Base-by-base conservation (phyloP, 2,113 vertebrate species). In the Tichodroma muraria region DNA sequence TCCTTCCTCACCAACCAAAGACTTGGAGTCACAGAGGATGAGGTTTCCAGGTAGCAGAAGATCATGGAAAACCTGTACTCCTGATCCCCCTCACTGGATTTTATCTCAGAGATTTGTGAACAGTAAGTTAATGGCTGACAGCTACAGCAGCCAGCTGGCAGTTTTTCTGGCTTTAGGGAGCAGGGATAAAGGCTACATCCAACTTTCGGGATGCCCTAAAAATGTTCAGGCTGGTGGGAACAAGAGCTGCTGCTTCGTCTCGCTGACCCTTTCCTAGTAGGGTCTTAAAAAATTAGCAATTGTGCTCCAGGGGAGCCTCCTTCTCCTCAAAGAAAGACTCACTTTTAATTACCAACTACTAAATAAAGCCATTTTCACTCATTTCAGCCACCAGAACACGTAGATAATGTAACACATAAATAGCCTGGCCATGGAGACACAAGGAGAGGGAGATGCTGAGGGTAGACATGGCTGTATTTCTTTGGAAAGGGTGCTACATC, bases 21-120 rank as follows among this genome's bases (percentile, higher is more conserved):
- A 8, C 42, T 25, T 63, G 37, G 38, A n/a, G 25, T 66, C 0
- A 0, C 40, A 40, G 22, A 6, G 44, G 17, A 25, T 3, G 13
- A 8, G 8, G 37, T 61, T 50, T 84, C 15, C 53, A 56, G 25
- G 21, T 25, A 19, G 60, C 65, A 77, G 49, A 45, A 15, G 11
- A 40, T 28, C 3, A 5, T 25, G 28, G 37, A 33, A 65, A 66
- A 7, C 33, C 44, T 85, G 24, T n/a, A 8, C 38, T 82, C 42
- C 31, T 61, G 49, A 83, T 54, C 8, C 47, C 40, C 56, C 13
- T 17, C n/a, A 40, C 3, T 50, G 45, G 40, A 63, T 72, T 84
- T 76, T 4, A 64, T 64, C 47, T 50, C 57, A 68, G 68, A 49
- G 28, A 31, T 81, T 50, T n/a, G 24, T 53, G 53, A 61, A 40